phyloP scores from a whole-genome alignment of 2,113 vertebrate genomes.

The Numida meleagris region DNA sequence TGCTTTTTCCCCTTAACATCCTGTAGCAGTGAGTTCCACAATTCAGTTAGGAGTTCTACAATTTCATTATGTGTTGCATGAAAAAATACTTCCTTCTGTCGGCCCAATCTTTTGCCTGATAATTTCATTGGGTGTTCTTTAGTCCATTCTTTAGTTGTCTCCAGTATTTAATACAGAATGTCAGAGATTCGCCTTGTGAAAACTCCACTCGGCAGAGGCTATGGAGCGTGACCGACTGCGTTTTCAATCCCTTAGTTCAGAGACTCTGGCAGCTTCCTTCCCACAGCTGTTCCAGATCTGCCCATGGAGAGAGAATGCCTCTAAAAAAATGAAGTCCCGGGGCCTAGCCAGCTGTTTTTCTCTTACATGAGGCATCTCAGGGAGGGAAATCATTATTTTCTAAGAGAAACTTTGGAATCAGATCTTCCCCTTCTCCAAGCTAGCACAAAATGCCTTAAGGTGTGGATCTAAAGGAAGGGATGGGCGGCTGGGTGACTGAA shows the following conservation, averaged over 20 bases:
- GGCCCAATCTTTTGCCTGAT: not conserved
- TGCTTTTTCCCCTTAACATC: not conserved
- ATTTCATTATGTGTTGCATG: not conserved
- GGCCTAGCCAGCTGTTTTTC: not conserved
- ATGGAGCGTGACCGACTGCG: not conserved
- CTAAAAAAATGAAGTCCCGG: not conserved
- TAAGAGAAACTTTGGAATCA: not conserved
- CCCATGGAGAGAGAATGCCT: not conserved
- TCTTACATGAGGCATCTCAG: not conserved
- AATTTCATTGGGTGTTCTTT: conserved; percentile 23
- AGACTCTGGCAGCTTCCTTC: conserved; percentile 6
- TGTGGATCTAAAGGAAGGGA: not conserved
- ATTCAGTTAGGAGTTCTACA: not conserved
- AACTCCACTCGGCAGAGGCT: not conserved
- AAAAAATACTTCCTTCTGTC: conserved; percentile 47
- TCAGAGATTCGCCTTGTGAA: not conserved
- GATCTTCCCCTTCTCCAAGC: not conserved
- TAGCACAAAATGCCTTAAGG: not conserved
- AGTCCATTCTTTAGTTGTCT: not conserved
- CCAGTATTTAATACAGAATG: not conserved
- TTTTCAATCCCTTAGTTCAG: not conserved
- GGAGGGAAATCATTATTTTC: not conserved
- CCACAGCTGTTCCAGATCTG: conserved; percentile 38
- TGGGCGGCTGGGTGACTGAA: not conserved
- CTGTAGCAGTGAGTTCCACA: conserved; percentile 9